phyloP scores from a whole-genome alignment of 1,140 invertebrate genomes.

The Coenobita brevimanus region DNA sequence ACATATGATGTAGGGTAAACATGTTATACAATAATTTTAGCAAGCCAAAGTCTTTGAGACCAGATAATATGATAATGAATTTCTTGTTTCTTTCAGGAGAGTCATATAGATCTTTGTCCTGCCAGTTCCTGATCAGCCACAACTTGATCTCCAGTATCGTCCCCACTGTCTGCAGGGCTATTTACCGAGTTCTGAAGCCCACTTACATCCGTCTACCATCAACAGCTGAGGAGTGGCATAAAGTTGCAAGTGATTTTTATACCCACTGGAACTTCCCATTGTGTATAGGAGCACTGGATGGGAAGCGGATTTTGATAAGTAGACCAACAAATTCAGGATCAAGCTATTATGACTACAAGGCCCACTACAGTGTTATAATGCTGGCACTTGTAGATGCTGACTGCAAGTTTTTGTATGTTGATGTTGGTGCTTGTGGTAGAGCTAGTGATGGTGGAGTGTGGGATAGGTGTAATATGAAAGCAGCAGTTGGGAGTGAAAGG shows the following conservation, averaged over 20 bases:
- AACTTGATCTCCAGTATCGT: conserved; percentile 17
- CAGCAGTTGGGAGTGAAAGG: background rate
- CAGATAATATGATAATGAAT: too few relatives aligned
- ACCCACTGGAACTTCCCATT: background rate
- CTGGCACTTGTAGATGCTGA: background rate
- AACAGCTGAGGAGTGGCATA: background rate
- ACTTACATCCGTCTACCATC: background rate
- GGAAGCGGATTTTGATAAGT: background rate
- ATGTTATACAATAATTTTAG: too few relatives aligned
- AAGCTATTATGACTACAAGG: background rate
- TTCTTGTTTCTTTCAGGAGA: too few relatives aligned
- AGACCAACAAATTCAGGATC: background rate
- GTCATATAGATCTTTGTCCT: too few relatives aligned
- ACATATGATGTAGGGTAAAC: too few relatives aligned
- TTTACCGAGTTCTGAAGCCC: conserved; percentile 16
- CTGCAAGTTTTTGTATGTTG: conserved; percentile 12
- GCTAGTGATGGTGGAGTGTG: conserved; percentile 30
- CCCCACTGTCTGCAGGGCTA: conserved; percentile 5
- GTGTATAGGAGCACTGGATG: conserved; percentile 10
- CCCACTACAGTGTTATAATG: background rate
- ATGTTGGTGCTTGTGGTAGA: conserved; percentile 29
- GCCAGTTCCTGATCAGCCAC: conserved; percentile 12
- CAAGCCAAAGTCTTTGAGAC: too few relatives aligned
- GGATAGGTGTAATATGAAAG: conserved; percentile 7
- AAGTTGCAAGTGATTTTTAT: background rate